Base-by-base conservation (phyloP, 2,113 vertebrate genomes). In the Orthonyx spaldingii region DNA sequence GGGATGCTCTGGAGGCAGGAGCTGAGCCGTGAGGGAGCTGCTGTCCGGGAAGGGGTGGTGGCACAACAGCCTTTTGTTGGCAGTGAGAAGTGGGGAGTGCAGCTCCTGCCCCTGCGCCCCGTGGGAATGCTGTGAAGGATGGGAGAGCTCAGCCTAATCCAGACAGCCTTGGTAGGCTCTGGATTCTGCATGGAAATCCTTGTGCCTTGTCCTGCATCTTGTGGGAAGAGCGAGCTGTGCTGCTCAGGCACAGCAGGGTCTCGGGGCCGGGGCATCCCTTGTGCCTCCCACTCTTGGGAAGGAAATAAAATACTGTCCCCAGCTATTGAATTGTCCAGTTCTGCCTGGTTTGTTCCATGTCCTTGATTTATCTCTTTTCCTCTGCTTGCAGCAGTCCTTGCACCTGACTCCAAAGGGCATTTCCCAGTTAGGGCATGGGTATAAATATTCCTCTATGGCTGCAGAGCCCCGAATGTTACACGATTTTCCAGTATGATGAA, bases 191-290 rank as follows among this genome's bases (percentile, higher is more conserved):
- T 30, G 79, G 75, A 35, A 59, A 27, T 55, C 39, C 75, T 42
- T 6, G 5, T 24, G 33, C 2, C 0, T 33, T 1, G 2, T 22
- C 39, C 39, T 9, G 21, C 3, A 12, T 75, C 52, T 56, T 2
- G 0, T 44, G 64, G 89, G 75, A 15, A 27, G 83, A 47, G 52
- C 0, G 3, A 46, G 66, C 61, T 85, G 70, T 44, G 44, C 27
- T 77, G 53, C 63, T 52, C 53, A 60, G 63, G 72, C 10, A 0
- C 59, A 20, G 9, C 2, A 10, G 9, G 13, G 10, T n/a, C 52
- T 61, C 15, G 9, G 5, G 44, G 9, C 42, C 50, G 33, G 4
- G 1, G 14, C 0, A 0, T 19, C 52, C 32, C 21, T 11, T 57
- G 53, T 41, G n/a, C 24, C 27, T 53, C 16, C 15, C 20, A 6